A percentile compares a stretch with the other conserved stretches of the same genome.
Conservation (phyloP, 1,140 invertebrate genomes). For the Drosophila repletoides region DNA sequence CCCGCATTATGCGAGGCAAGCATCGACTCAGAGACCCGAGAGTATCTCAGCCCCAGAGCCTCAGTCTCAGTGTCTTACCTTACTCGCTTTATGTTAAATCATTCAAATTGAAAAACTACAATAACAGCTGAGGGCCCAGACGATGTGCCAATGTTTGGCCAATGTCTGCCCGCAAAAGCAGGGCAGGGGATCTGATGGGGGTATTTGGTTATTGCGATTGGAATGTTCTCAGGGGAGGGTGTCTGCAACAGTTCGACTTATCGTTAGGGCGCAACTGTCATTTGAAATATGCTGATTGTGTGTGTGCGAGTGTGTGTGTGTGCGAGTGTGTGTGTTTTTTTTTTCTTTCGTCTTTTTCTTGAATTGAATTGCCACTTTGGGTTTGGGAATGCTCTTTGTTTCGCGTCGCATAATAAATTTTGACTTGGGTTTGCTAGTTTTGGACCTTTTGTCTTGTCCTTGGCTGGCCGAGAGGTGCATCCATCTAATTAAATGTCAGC, state of each 20-base stretch:
- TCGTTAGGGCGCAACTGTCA: slow-evolving; percentile 58
- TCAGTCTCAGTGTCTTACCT: slow-evolving; percentile 47
- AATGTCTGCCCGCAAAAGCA: slow-evolving; percentile 25
- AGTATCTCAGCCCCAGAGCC: slow-evolving; percentile 12
- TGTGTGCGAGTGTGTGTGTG: slow-evolving; percentile 23
- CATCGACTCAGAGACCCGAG: slow-evolving; percentile 12
- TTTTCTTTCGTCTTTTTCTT: slow-evolving; percentile 37
- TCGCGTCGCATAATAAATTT: slow-evolving; percentile 35
- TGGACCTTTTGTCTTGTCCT: slow-evolving; percentile 18
- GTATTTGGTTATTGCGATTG: background rate
- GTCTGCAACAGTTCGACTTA: slow-evolving; percentile 26
- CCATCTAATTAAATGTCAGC: slow-evolving; percentile 32
- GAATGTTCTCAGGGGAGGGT: slow-evolving; percentile 47
- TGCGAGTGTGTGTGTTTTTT: background rate
- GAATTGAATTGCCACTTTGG: slow-evolving; percentile 39
- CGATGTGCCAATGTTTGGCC: slow-evolving; percentile 46
- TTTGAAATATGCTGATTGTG: slow-evolving; percentile 61
- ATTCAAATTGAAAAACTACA: slow-evolving; percentile 77
- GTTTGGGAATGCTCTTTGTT: slow-evolving; percentile 42
- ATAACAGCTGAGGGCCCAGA: slow-evolving; percentile 63
- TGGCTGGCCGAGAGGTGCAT: slow-evolving; percentile 26
- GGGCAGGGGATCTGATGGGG: background rate
- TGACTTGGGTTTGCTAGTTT: slow-evolving; percentile 28
- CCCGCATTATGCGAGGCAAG: slow-evolving; percentile 45
- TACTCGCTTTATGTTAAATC: slow-evolving; percentile 76